Percentiles rank a stretch among this genome's conserved stretches.
phyloP scores from a whole-genome alignment of 2,113 vertebrate genomes.

The Thinocorus orbignyianus region DNA sequence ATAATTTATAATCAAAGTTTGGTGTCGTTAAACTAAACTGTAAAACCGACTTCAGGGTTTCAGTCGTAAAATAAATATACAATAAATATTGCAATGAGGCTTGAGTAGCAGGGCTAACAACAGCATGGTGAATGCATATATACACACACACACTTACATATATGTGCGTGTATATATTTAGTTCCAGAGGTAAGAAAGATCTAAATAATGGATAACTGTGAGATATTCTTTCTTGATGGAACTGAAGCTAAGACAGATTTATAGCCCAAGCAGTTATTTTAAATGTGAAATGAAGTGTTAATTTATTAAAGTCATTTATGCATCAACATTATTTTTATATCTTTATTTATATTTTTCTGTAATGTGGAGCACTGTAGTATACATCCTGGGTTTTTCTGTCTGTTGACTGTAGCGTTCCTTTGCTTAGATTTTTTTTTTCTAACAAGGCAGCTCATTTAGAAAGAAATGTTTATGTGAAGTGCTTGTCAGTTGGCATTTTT shows the following conservation, averaged over 20 bases:
- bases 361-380: not conserved
- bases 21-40: conserved; percentile 66
- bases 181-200: conserved; percentile 17
- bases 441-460: conserved; percentile 85
- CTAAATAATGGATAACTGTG: conserved; percentile 22
- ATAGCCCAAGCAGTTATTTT: conserved; percentile 4
- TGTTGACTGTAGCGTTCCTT: conserved; percentile 56
- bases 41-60: conserved; percentile 67
- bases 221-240: not conserved
- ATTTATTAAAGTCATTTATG: conserved; percentile 58
- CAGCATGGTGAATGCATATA: not conserved
- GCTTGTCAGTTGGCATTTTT: conserved; percentile 90
- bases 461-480: conserved; percentile 88
- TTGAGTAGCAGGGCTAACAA: not conserved
- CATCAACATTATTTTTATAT: conserved; percentile 47
- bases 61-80: conserved; percentile 58
- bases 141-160: not conserved
- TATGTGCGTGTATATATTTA: not conserved
- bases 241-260: not conserved
- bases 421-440: conserved; percentile 70
- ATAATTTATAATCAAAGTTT: conserved; percentile 77
- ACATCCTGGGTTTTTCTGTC: conserved; percentile 48
- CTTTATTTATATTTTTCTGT: conserved; percentile 52
- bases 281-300: conserved; percentile 64
- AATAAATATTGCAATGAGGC: conserved; percentile 40